Percentiles rank a stretch among this genome's conserved stretches.
These are phyloP conservation scores for Chymomyza fuscimana DNA, from an alignment of 2,888 invertebrate species.

Conservation along the genomic window DNA sequence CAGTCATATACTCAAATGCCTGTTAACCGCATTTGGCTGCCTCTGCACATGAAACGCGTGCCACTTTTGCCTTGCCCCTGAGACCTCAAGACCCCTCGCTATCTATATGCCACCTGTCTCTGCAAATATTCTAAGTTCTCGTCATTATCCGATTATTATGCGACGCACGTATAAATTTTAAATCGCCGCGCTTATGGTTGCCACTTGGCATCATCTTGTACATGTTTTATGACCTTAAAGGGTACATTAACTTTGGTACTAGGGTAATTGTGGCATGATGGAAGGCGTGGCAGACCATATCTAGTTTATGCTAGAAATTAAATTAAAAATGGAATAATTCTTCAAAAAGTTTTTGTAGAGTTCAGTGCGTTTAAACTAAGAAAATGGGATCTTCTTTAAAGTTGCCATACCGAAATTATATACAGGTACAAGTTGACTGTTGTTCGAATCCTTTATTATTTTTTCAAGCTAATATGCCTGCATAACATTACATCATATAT, in stretches of 20 bases:
- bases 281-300: not conserved
- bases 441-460: no score
- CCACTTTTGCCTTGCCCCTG: slow-evolving; percentile 23
- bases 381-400: no score
- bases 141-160: slow-evolving; percentile 17
- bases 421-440: no score
- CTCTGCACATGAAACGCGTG: slow-evolving; percentile 51
- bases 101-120: slow-evolving; percentile 16
- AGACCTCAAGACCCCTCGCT: not conserved
- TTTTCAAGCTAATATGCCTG: no score
- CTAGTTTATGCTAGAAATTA: no score
- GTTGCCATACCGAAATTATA: no score
- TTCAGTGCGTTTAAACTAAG: no score
- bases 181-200: slow-evolving; percentile 24
- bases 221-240: slow-evolving; percentile 7
- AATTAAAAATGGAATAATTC: no score
- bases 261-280: not conserved
- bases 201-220: not conserved
- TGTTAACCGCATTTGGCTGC: slow-evolving; percentile 33
- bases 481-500: no score
- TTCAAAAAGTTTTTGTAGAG: no score
- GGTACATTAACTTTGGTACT: not conserved
- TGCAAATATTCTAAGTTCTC: slow-evolving; percentile 35
- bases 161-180: slow-evolving; percentile 49
- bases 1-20: slow-evolving; percentile 24